Evolutionary conservation across 2,888 invertebrate genomes (phyloP), one percentile per base, ranked within the genome.

Genomic region (Lasioglossum marginatum): DNA sequence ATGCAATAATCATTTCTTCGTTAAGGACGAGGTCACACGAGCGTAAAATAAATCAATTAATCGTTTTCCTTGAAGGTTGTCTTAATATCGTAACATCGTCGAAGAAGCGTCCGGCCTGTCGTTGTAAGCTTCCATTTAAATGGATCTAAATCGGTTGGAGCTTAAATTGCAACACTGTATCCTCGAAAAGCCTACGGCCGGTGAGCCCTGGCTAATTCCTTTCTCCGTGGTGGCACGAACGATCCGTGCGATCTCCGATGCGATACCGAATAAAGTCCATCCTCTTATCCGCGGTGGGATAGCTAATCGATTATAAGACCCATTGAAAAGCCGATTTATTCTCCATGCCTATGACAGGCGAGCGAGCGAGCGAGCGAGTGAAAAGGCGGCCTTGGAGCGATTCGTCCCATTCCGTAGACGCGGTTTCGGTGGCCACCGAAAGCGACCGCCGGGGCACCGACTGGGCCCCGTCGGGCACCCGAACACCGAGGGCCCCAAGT

Each of bases 401-500:
- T 82, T 70, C 78, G 73, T 81, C 76, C 79, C 83, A 89, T 89
- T 89, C 74, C 85, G 77, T 71, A 77, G 79, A 70, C 82, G 85
- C 80, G 85, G 82, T 84, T 87, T 87, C 82, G 23, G 40, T 57
- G 82, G 82, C 68, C 81, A 84, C 82, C 87, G 79, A 87, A 87
- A 83, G 80, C 83, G 77, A 48, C 76, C 82, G 77, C 72, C 80
- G 37, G 34, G 27, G 60, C 60, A 31, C 37, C 68, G 68, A 23
- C 60, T 14, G 73, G 74, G n/a, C 57, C 57, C 57, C 45, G 73
- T 70, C 37, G 74, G 79, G 48, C 83, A 84, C 84, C 87, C 87
- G 90, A 92, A 93, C 93, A 92, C 91, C 90, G 92, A 90, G 89
- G 84, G 88, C 89, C 89, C 90, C 89, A 95, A 95, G 94, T 95